Evolutionary conservation across 2,888 invertebrate species (phyloP).

Genomic region (Agonopterix heracliana): DNA sequence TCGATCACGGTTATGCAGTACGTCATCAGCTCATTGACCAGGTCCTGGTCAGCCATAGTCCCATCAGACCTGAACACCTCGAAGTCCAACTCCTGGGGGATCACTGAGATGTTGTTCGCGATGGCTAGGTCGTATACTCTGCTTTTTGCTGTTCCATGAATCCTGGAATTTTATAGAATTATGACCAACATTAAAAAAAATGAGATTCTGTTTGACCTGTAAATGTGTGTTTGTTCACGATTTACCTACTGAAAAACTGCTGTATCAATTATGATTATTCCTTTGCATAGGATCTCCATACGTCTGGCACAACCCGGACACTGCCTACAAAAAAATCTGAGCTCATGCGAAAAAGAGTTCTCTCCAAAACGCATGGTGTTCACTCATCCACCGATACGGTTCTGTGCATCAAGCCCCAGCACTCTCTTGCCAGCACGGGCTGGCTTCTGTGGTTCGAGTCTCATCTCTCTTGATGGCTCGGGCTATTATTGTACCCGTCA

Average conservation of each 20-base stretch:
- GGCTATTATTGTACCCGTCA: background rate
- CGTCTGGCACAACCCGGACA: background rate
- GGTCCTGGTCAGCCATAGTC: conserved; percentile 7
- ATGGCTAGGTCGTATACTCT: conserved; percentile 28
- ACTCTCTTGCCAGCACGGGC: background rate
- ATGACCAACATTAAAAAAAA: background rate
- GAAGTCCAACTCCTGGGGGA: conserved; percentile 21
- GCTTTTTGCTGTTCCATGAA: conserved; percentile 43
- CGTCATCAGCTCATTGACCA: conserved; percentile 30
- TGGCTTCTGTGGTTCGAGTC: background rate
- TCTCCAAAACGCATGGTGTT: background rate
- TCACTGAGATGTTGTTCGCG: conserved; percentile 23
- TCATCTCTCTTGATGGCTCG: background rate
- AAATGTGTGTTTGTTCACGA: too few relatives aligned
- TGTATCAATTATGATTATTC: too few relatives aligned
- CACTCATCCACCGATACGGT: background rate
- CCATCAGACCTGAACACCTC: conserved; percentile 25
- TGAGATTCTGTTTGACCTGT: too few relatives aligned
- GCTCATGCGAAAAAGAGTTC: too few relatives aligned
- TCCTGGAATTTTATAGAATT: conserved; percentile 30
- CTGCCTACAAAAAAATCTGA: too few relatives aligned
- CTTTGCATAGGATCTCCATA: background rate
- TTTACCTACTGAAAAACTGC: too few relatives aligned
- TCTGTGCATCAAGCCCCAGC: background rate
- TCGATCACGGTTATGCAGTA: conserved; percentile 23